Evolutionary conservation across 1,140 invertebrate species (phyloP).

Genomic region (Meloidogyne exigua): DNA sequence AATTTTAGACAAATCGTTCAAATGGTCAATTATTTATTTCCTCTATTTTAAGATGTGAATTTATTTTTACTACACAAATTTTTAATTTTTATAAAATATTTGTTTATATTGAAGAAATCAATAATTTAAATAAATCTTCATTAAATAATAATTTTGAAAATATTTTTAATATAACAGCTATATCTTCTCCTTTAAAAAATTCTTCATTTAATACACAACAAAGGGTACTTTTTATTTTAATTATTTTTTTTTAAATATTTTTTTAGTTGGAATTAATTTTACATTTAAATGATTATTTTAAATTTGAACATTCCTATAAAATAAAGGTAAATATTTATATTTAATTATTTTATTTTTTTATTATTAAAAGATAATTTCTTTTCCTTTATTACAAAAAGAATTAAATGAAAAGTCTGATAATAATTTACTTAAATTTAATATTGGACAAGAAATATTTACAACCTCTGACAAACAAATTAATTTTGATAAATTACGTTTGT

Average conservation of each 20-base stretch:
- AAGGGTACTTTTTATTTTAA: not conserved
- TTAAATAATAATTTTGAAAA: not conserved
- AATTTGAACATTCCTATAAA: not conserved
- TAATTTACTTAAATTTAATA: not conserved
- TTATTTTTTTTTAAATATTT: not conserved
- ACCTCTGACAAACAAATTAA: not conserved
- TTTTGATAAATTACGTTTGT: not conserved
- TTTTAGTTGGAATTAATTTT: not conserved
- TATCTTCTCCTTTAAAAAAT: not conserved
- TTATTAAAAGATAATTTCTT: not conserved
- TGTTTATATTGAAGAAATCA: not conserved
- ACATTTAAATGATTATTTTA: not conserved
- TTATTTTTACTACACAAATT: not conserved
- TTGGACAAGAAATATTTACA: not conserved
- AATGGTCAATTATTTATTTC: constrained; percentile 17
- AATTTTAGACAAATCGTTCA: not conserved
- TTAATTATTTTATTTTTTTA: not conserved
- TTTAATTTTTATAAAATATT: constrained; percentile 6
- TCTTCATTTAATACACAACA: not conserved
- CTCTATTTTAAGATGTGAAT: constrained; percentile 2
- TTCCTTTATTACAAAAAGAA: not conserved
- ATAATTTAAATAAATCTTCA: not conserved
- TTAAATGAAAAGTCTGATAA: not conserved
- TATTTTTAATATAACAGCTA: not conserved
- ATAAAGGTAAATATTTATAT: not conserved